Percentiles rank a stretch among this genome's conserved stretches.
These are phyloP conservation scores for Parnassius orleans DNA, from an alignment of 2,888 invertebrate species.

Conservation along the genomic window DNA sequence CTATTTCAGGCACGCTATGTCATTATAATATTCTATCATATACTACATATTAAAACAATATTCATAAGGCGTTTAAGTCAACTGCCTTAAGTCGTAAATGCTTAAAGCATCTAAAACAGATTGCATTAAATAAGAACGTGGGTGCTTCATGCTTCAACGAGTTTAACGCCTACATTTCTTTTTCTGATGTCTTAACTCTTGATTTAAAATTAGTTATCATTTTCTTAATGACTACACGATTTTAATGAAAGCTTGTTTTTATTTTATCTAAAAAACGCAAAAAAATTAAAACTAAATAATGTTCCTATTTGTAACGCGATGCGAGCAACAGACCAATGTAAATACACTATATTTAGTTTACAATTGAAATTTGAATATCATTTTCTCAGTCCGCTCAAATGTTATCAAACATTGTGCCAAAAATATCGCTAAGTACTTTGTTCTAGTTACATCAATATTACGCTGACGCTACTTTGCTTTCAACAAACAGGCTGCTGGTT, in stretches of 20 bases:
- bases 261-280: too few relatives aligned
- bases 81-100: too few relatives aligned
- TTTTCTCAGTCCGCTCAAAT: slow-evolving; percentile 1
- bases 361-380: not conserved
- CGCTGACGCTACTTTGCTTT: not conserved
- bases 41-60: too few relatives aligned
- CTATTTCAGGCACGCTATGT: too few relatives aligned
- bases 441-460: slow-evolving; percentile 14
- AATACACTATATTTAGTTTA: not conserved
- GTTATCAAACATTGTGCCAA: slow-evolving; percentile 21
- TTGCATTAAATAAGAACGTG: slow-evolving; percentile 15
- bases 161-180: slow-evolving; percentile 15
- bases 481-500: not conserved
- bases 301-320: not conserved
- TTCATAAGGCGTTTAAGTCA: too few relatives aligned
- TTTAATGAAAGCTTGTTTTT: too few relatives aligned
- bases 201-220: not conserved
- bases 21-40: too few relatives aligned
- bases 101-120: not conserved
- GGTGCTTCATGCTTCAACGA: slow-evolving; percentile 12
- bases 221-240: too few relatives aligned
- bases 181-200: slow-evolving; percentile 12
- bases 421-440: slow-evolving; percentile 20
- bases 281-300: too few relatives aligned
- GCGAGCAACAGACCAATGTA: not conserved